Evolutionary conservation across 2,888 invertebrate genomes (phyloP).

Genomic region (Limenitis camilla): DNA sequence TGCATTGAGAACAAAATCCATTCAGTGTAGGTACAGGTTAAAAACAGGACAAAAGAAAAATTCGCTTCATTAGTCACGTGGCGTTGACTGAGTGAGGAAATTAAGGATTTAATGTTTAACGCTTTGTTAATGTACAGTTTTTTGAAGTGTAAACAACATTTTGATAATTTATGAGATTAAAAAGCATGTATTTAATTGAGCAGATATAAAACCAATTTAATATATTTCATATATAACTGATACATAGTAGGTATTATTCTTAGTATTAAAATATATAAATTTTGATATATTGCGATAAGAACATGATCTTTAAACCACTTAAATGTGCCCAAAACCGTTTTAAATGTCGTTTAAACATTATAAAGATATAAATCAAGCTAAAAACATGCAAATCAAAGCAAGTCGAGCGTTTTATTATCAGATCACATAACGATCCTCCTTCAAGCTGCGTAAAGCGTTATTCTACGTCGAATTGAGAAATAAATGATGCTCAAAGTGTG

Average conservation of each 20-base stretch:
- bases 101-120: slow-evolving; percentile 33
- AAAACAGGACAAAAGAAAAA: slow-evolving; percentile 44
- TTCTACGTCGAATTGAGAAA: slow-evolving; percentile 59
- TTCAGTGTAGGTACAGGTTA: slow-evolving; percentile 38
- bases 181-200: neutral
- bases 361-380: slow-evolving; percentile 30
- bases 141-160: slow-evolving; percentile 11
- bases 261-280: neutral
- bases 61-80: slow-evolving; percentile 68
- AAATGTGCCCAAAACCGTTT: neutral
- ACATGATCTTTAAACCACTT: neutral
- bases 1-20: slow-evolving; percentile 60
- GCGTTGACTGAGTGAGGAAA: slow-evolving; percentile 30
- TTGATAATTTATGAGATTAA: slow-evolving; percentile 3
- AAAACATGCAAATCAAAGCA: slow-evolving; percentile 50
- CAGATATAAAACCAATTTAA: neutral
- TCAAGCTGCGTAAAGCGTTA: slow-evolving; percentile 55
- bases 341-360: neutral
- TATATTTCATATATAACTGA: neutral
- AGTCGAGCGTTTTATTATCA: slow-evolving; percentile 64
- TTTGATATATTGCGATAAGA: neutral
- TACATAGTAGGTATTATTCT: neutral
- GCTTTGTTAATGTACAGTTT: slow-evolving; percentile 19
- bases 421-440: slow-evolving; percentile 63
- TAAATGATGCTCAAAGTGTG: slow-evolving; percentile 71